These are phyloP conservation scores for Platycercus adscitus DNA, from an alignment of 2,113 vertebrate genomes.

Conservation along the genomic window DNA sequence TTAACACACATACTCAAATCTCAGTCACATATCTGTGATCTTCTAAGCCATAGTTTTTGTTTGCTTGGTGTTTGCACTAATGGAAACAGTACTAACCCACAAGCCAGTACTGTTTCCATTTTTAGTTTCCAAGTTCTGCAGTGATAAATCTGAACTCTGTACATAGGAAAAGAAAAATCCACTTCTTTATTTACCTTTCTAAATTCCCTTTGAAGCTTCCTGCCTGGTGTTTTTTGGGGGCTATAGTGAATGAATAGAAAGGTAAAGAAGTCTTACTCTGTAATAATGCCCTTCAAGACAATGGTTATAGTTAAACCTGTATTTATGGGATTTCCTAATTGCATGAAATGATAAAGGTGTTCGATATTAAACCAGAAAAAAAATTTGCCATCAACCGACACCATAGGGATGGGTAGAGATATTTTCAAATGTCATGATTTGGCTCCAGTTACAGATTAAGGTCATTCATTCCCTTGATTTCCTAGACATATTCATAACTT, in stretches of 20 bases:
- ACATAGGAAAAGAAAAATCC: not conserved
- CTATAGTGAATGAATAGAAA: not conserved
- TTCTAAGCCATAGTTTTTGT: not conserved
- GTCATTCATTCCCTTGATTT: not conserved
- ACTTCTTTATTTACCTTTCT: not conserved
- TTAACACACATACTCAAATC: not conserved
- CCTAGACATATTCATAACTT: not conserved
- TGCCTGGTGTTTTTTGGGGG: not conserved
- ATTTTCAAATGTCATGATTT: not conserved
- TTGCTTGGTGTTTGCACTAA: not conserved
- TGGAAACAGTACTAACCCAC: not conserved
- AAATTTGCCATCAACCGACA: not conserved
- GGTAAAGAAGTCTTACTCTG: not conserved
- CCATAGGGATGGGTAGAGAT: not conserved
- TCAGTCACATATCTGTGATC: not conserved
- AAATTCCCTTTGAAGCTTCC: not conserved
- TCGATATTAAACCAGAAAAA: not conserved
- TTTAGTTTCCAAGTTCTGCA: not conserved
- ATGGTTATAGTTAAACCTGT: not conserved
- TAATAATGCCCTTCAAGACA: not conserved
- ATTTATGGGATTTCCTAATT: not conserved
- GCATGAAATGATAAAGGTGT: not conserved
- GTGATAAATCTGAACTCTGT: not conserved
- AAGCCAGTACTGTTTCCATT: not conserved
- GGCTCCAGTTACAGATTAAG: not conserved